Conservation (phyloP, 2,888 invertebrate genomes). For the Catocala fraxini region DNA sequence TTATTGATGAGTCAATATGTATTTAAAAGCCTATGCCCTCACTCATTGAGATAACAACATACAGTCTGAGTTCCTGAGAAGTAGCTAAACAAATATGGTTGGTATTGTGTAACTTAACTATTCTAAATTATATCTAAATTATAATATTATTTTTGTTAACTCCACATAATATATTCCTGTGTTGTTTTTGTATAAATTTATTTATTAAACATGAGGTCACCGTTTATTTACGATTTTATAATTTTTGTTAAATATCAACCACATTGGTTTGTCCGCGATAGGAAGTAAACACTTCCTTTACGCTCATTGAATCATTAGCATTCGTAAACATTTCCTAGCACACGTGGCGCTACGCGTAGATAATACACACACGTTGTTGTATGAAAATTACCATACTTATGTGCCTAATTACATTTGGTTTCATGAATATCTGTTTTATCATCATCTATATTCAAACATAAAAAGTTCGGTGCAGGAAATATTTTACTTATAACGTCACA, state of each 20-base stretch:
- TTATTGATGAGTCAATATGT: not conserved
- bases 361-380: conserved; percentile 22
- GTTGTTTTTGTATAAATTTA: not conserved
- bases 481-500: not conserved
- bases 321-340: conserved; percentile 42
- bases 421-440: not conserved
- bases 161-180: not conserved
- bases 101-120: not conserved
- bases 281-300: conserved; percentile 40
- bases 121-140: conserved; percentile 3
- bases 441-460: too few species aligned
- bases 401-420: conserved; percentile 10
- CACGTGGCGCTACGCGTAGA: conserved; percentile 19
- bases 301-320: conserved; percentile 43
- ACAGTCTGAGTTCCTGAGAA: not conserved
- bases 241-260: conserved; percentile 23
- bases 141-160: too few species aligned
- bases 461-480: conserved; percentile 12
- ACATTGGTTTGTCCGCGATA: conserved; percentile 11
- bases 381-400: conserved; percentile 7
- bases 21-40: not conserved
- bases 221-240: conserved; percentile 23
- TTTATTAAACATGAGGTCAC: conserved; percentile 34
- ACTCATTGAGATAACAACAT: not conserved
- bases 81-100: not conserved